Evolutionary conservation across 2,113 vertebrate species (phyloP), one percentile per base, ranked within the genome.

Genomic region (Cololabis saira): DNA sequence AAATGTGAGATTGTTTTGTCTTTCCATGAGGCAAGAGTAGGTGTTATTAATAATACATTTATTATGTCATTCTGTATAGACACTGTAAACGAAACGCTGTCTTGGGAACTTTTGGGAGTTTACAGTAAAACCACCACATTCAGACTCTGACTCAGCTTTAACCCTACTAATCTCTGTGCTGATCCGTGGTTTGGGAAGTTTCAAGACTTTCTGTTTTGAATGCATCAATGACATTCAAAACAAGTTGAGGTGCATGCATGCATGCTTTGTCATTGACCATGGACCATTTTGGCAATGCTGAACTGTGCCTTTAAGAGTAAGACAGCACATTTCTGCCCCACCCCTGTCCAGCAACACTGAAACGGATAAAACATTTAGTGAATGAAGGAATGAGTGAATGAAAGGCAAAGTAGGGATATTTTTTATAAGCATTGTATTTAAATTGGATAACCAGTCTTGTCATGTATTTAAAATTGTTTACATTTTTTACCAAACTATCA

Each of bases 141-240:
- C 18, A 16, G 16, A 27, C 12, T 43, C 22, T 75, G 84, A 74
- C 67, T 80, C 78, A 68, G 54, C 81, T n/a, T 17, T 55, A 40
- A 48, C 60, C 33, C 65, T 30, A 17, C 62, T 67, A 80, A 75
- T 81, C 64, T 75, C 30, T 71, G 84, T 71, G 71, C 79, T 71
- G 58, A 43, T 83, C 86, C 83, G 11, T 57, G 81, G 83, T 83
- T 75, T 80, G n/a, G 21, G 18, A 64, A 33, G 50, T 48, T 70
- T 16, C 16, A 6, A 7, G 17, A 4, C 30, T 61, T 62, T 60
- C 1, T 59, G 24, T 14, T 41, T 15, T 60, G 45, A 66, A 73
- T 15, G 58, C 53, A 68, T 69, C 8, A 64, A 3, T 61, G 33
- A 51, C 21, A 42, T 55, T 43, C 22, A 30, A 43, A 51, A 52